Evolutionary conservation across 2,888 invertebrate species (phyloP).

Genomic region (Quadroppia sp.): DNA sequence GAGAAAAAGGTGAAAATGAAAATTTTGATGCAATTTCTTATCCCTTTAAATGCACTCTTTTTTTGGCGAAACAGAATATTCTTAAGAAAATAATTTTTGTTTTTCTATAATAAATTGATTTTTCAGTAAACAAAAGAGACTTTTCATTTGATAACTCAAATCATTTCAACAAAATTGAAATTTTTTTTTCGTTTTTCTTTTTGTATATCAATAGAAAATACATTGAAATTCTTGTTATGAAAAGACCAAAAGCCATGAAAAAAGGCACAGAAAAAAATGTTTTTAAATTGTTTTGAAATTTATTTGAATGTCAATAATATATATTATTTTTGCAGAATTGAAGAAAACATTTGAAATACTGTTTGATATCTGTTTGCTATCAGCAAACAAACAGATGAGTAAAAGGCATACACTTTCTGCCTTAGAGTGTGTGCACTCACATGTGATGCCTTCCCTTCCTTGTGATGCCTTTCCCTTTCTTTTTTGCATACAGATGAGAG

Average conservation of each 20-base stretch:
- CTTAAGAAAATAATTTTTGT: neutral
- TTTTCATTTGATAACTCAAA: neutral
- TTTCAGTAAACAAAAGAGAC: neutral
- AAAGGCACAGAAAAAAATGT: too few species aligned
- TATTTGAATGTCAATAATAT: neutral
- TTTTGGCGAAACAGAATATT: neutral
- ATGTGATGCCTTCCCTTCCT: neutral
- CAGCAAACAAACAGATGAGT: constrained; percentile 21
- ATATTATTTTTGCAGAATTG: neutral
- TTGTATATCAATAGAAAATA: too few species aligned
- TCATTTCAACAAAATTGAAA: neutral
- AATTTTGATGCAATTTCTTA: too few species aligned
- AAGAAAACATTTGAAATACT: neutral
- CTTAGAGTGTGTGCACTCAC: neutral
- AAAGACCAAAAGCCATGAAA: too few species aligned
- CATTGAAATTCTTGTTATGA: too few species aligned
- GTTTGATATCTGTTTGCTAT: neutral
- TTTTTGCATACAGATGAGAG: neutral
- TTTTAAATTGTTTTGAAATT: neutral
- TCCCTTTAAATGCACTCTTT: too few species aligned
- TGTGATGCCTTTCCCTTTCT: too few species aligned
- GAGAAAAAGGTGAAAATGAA: neutral
- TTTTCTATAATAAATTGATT: neutral
- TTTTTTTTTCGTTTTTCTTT: neutral
- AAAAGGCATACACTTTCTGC: neutral